A percentile compares a stretch with the other conserved stretches of the same genome.
These are phyloP conservation scores for Phenganax stokvisi DNA, from an alignment of 92 coral and sea anemone genomes.

Conservation along the genomic window DNA sequence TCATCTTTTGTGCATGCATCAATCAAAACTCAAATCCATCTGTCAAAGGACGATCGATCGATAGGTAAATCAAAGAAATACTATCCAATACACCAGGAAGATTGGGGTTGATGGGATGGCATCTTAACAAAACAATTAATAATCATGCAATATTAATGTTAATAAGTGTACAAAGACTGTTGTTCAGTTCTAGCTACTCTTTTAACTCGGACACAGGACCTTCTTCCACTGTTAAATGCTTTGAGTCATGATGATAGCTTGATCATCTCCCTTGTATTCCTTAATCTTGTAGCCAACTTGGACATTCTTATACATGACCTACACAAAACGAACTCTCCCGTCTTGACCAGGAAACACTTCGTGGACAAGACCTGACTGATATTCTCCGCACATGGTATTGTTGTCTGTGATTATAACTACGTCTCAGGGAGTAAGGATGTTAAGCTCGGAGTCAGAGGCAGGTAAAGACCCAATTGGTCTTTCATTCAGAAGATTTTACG, in stretches of 20 bases:
- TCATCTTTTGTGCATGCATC: background rate
- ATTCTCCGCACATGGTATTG: too few relatives aligned
- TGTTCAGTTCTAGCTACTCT: background rate
- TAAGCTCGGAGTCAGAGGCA: conserved; percentile 50
- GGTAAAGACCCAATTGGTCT: conserved; percentile 57
- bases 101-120: too few relatives aligned
- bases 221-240: too few relatives aligned
- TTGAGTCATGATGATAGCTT: too few relatives aligned
- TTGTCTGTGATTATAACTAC: too few relatives aligned
- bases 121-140: background rate
- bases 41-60: background rate
- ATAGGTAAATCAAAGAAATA: too few relatives aligned
- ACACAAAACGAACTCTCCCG: conserved; percentile 34
- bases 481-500: conserved; percentile 58
- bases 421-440: conserved; percentile 51
- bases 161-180: background rate
- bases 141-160: too few relatives aligned
- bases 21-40: background rate
- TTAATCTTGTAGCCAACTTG: conserved; percentile 5
- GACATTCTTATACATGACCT: conserved; percentile 37
- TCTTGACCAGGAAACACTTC: background rate
- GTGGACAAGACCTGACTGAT: too few relatives aligned
- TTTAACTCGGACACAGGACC: too few relatives aligned
- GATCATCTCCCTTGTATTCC: too few relatives aligned
- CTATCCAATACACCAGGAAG: background rate